These are phyloP conservation scores for Pseudorectes ferrugineus DNA, from an alignment of 2,113 vertebrate species.

Conservation along the genomic window DNA sequence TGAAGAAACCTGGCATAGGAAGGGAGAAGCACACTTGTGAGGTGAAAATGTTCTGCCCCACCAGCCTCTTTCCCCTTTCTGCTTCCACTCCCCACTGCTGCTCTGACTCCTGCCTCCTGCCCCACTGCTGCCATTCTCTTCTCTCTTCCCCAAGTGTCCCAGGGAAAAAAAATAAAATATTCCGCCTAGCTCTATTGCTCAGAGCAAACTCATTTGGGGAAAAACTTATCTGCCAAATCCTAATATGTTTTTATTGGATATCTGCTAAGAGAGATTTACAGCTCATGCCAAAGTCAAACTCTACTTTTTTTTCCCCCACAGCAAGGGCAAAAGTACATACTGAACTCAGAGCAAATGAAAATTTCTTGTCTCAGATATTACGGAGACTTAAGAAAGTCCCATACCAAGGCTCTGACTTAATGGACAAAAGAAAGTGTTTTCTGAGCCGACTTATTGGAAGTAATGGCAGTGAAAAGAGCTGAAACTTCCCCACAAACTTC, in stretches of 20 bases:
- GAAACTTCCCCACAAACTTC: background rate
- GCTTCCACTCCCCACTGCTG: background rate
- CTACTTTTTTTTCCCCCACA: background rate
- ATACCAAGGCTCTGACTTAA: background rate
- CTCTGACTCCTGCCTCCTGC: background rate
- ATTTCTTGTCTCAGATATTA: background rate
- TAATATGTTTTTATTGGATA: slow-evolving; percentile 5
- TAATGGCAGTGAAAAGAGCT: background rate
- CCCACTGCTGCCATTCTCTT: background rate
- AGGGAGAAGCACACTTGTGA: background rate
- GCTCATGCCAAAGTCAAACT: background rate
- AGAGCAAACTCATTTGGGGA: background rate
- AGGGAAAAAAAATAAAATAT: background rate
- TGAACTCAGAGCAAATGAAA: background rate
- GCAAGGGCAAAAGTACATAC: background rate
- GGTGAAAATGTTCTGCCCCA: background rate
- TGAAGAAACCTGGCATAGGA: background rate
- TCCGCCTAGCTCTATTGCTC: background rate
- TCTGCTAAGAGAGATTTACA: background rate
- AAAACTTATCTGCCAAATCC: slow-evolving; percentile 5
- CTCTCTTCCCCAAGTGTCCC: background rate
- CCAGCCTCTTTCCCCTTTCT: background rate
- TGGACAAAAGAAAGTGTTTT: background rate
- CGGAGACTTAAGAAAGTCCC: background rate
- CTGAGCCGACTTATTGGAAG: background rate